Base-by-base conservation (phyloP, 2,888 invertebrate species). In the Nymphalis c-album region DNA sequence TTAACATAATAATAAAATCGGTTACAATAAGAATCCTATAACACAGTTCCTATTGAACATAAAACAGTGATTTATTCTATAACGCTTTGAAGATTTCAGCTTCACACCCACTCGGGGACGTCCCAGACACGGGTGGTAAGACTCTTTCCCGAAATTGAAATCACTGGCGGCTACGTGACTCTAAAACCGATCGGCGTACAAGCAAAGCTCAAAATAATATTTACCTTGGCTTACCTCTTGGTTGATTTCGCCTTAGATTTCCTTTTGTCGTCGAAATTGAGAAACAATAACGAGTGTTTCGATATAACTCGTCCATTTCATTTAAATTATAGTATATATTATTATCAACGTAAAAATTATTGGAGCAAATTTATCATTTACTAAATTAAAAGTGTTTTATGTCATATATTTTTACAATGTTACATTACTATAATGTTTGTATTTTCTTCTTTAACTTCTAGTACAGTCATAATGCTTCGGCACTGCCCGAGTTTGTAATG, bases 151-250 rank as follows among this genome's bases (percentile, higher is more conserved):
- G 80, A 84, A 89, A 89, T 88, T 86, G 88, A 89, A 89, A 90
- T 87, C 85, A 85, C 85, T 83, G 80, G 75, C 79, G 77, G 72
- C 77, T 85, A 89, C 87, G 89, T 90, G 90, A 88, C 86, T 87
- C 83, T 85, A 86, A 84, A 84, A 85, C 84, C 84, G 81, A 80
- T 82, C 82, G 77, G 80, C 83, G 82, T 83, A 83, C 79, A 78
- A 84, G 79, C 78, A 84, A 82, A 85, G 85, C 81, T 80, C 82
- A 80, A 84, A 85, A 87, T 85, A 87, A 86, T 87, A 86, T 90
- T 88, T 86, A 86, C 85, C 80, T 84, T 83, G 77, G 79, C 81
- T 80, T 82, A 80, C 77, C 79, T 78, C 83, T 83, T 82, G 82
- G 80, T 79, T 82, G 79, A 78, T 74, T 76, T 76, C 76, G 77